phyloP scores from a whole-genome alignment of 2,797 vertebrate species.

The Danio jaintianensis region DNA sequence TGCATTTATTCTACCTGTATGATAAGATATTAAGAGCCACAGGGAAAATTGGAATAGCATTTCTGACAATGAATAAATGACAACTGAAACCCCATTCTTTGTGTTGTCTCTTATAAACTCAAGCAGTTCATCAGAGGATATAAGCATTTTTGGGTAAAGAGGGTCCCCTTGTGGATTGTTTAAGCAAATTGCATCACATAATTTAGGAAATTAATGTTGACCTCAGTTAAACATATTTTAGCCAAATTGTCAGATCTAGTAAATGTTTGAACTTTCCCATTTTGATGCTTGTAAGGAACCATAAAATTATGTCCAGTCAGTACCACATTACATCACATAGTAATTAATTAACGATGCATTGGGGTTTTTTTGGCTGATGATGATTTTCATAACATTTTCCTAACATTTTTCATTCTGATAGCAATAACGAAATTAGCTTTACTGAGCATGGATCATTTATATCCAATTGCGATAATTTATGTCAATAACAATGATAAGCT shows the following conservation, averaged over 20 bases:
- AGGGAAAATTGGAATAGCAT: not conserved
- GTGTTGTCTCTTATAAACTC: too few relatives aligned
- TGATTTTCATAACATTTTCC: too few relatives aligned
- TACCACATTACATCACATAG: not conserved
- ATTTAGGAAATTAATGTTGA: not conserved
- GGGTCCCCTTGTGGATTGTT: not conserved
- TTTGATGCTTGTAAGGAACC: not conserved
- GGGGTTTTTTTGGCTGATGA: too few relatives aligned
- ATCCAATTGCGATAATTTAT: too few relatives aligned
- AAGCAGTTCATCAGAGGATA: not conserved
- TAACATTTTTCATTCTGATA: too few relatives aligned
- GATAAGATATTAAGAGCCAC: not conserved
- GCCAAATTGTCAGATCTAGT: not conserved
- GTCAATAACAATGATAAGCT: too few relatives aligned
- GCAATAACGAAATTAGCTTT: too few relatives aligned
- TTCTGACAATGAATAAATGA: not conserved
- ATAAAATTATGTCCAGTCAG: not conserved
- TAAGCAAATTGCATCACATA: not conserved
- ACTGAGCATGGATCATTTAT: too few relatives aligned
- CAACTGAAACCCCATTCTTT: not conserved
- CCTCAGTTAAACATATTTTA: not conserved
- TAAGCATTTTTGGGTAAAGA: not conserved
- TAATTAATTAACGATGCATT: too few relatives aligned
- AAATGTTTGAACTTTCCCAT: not conserved
- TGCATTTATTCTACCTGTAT: constrained; percentile 1